Conservation (phyloP, 2,113 vertebrate genomes). For the Neotoma lepida region DNA sequence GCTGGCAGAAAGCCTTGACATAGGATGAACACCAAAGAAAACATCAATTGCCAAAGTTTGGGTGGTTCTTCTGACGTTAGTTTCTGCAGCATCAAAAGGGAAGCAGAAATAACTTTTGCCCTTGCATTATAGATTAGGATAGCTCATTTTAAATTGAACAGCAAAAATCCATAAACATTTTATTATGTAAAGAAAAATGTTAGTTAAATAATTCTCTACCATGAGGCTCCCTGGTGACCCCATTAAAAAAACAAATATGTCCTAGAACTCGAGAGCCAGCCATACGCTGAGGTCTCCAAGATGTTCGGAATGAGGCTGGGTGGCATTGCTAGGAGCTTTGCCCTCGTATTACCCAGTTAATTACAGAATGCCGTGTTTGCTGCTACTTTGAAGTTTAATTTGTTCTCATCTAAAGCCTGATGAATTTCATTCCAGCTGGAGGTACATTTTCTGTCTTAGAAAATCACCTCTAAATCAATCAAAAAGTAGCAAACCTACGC, state of each 20-base stretch:
- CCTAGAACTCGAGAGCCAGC: background rate
- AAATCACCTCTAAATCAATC: slow-evolving; percentile 53
- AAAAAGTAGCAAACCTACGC: background rate
- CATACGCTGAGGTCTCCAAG: background rate
- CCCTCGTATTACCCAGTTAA: background rate
- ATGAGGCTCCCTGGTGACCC: background rate
- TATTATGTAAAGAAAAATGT: background rate
- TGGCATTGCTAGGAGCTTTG: background rate
- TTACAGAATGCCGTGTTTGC: slow-evolving; percentile 32
- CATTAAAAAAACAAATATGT: slow-evolving; percentile 25
- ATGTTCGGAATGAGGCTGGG: slow-evolving; percentile 1
- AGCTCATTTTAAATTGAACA: slow-evolving; percentile 47
- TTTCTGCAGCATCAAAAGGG: background rate
- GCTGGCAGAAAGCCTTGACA: background rate
- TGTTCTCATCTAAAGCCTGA: slow-evolving; percentile 48
- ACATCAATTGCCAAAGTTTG: background rate
- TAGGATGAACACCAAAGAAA: background rate
- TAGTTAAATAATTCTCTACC: background rate
- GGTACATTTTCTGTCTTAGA: slow-evolving; percentile 29
- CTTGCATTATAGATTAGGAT: background rate
- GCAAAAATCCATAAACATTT: background rate
- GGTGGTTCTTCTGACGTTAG: background rate
- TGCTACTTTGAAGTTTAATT: slow-evolving; percentile 40
- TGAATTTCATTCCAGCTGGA: slow-evolving; percentile 49
- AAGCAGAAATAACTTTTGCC: background rate